These are phyloP conservation scores for Lordiphosa andalusiaca DNA, from an alignment of 2,888 invertebrate genomes.

Conservation along the genomic window DNA sequence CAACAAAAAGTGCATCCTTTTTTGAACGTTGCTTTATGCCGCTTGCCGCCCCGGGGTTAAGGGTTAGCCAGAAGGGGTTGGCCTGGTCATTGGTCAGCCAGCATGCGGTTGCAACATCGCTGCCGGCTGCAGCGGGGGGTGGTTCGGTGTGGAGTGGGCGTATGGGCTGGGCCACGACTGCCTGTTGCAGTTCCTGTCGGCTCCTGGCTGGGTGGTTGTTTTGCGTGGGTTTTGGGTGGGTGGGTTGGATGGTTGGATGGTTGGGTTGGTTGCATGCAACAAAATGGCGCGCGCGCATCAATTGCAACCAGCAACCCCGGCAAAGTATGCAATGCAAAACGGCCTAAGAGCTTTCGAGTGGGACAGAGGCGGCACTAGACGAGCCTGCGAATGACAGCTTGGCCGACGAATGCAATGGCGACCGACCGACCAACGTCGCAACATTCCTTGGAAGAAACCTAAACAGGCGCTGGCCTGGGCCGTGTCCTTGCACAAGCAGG, in stretches of 20 bases:
- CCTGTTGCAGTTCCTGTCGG: slow-evolving; percentile 27
- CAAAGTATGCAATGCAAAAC: slow-evolving; percentile 48
- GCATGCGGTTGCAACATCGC: slow-evolving; percentile 33
- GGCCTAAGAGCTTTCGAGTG: slow-evolving; percentile 8
- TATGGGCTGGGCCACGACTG: slow-evolving; percentile 5
- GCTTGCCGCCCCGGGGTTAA: slow-evolving; percentile 22
- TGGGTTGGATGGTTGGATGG: slow-evolving; percentile 4
- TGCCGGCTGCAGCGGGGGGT: slow-evolving; percentile 19
- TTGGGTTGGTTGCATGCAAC: slow-evolving; percentile 1
- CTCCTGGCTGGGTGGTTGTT: too few species aligned
- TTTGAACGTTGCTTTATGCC: not conserved
- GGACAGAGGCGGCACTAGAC: slow-evolving; percentile 1
- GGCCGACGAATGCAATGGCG: slow-evolving; percentile 5
- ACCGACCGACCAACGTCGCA: not conserved
- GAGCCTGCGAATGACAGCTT: slow-evolving; percentile 24
- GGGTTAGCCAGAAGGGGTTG: slow-evolving; percentile 34
- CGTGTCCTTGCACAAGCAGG: too few species aligned
- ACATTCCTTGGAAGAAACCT: too few species aligned
- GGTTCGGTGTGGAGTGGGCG: slow-evolving; percentile 7
- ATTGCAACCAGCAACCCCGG: slow-evolving; percentile 30
- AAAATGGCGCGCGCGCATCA: slow-evolving; percentile 72
- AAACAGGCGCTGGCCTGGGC: too few species aligned
- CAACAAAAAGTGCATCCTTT: slow-evolving; percentile 51
- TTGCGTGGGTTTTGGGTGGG: not conserved
- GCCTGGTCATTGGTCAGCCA: slow-evolving; percentile 8